Base-by-base conservation (phyloP, 2,888 invertebrate species). In the Hoplodrina blanda region DNA sequence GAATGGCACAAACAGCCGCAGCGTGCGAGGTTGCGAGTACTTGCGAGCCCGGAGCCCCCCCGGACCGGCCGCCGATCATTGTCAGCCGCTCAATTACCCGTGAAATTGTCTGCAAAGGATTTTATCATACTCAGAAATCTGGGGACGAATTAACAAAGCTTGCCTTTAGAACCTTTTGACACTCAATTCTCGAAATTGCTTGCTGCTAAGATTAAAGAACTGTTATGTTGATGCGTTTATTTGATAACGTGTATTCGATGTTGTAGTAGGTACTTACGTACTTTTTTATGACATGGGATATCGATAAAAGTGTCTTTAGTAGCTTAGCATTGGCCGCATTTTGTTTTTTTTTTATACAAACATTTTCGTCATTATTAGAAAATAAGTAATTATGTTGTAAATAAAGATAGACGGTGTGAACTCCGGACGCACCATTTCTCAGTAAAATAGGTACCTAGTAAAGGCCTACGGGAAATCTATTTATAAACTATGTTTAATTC, bases 1-100 rank as follows among this genome's bases (percentile, higher is more conserved):
- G 86, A 85, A 83, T 86, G 87, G 82, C 78, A 81, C 86, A 87
- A 87, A 89, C 88, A 90, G 89, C 87, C 86, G 88, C 61, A 82
- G 81, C 81, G 83, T 73, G 73, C 65, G 77, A 76, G 86, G 49
- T 49, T 49, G 49, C 49, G n/a, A 49, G 69, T 61, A 53, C 55
- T 72, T 37, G 56, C 50, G 33, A 56, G 44, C 79, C 87, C 80
- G 33, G n/a, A 56, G 44, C 79, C 87, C 80, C 81, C 73, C 83
- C 70, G 69, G 81, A 74, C 76, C 82, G 89, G 82, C 81, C 79
- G 83, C 77, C 86, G 87, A 90, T 87, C 89, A 88, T 88, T 92
- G 90, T 91, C 90, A 89, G 90, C 87, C 90, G 89, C 89, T 92
- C 92, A 93, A 93, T 94, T 94, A 92, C 90, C 91, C 93, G 91